These are phyloP conservation scores for Anarsia innoxiella DNA, from an alignment of 2,888 invertebrate species.

Conservation along the genomic window DNA sequence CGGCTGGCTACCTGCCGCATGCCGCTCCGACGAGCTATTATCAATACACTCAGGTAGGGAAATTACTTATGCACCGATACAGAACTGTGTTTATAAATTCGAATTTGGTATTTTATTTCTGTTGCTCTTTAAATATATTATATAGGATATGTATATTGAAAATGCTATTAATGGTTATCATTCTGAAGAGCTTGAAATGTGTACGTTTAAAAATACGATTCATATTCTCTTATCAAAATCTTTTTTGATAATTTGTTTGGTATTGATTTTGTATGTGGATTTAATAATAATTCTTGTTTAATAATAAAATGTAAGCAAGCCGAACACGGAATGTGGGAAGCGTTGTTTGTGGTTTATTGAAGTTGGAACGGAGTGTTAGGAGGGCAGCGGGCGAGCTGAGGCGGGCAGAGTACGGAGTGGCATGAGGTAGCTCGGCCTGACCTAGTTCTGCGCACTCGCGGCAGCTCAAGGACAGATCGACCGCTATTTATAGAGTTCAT, in stretches of 20 bases:
- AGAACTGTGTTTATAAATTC: constrained; percentile 31
- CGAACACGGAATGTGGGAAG: constrained; percentile 33
- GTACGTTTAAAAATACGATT: too few species aligned
- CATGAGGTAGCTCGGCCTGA: constrained; percentile 57
- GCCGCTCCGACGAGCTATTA: constrained; percentile 48
- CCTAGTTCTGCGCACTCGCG: constrained; percentile 65
- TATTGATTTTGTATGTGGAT: too few species aligned
- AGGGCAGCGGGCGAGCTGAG: constrained; percentile 19
- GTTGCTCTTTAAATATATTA: constrained; percentile 31
- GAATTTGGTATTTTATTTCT: constrained; percentile 32
- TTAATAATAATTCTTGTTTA: too few species aligned
- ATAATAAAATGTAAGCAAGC: too few species aligned
- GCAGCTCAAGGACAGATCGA: constrained; percentile 70
- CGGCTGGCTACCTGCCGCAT: constrained; percentile 61
- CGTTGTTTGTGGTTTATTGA: too few species aligned
- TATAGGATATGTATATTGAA: too few species aligned
- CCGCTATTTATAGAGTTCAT: constrained; percentile 71
- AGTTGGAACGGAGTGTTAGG: too few species aligned
- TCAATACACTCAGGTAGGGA: constrained; percentile 55
- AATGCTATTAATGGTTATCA: too few species aligned
- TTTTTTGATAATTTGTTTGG: too few species aligned
- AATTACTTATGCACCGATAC: constrained; percentile 36
- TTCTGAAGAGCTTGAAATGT: too few species aligned
- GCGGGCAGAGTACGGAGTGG: constrained; percentile 34
- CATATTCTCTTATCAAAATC: too few species aligned